phyloP scores from a whole-genome alignment of 2,888 invertebrate species.

The Agrenia bidenticulata region DNA sequence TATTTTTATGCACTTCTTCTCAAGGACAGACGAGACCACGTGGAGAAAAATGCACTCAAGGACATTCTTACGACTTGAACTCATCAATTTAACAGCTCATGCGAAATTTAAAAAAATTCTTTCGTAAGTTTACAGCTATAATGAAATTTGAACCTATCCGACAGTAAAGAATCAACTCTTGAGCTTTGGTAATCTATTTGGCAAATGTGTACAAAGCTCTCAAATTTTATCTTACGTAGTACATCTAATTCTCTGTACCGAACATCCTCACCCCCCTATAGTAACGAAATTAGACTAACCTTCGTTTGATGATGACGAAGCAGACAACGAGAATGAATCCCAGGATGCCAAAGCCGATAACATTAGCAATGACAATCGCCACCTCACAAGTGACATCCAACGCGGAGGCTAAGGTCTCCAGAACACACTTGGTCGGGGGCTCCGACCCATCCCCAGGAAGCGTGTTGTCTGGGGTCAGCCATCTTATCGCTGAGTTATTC shows the following conservation, averaged over 20 bases:
- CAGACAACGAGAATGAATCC: conserved; percentile 63
- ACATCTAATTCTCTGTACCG: no score
- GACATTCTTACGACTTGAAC: neutral
- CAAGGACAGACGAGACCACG: no score
- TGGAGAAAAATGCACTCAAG: no score
- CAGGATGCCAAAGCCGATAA: conserved; percentile 64
- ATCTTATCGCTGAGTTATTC: conserved; percentile 62
- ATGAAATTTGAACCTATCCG: no score
- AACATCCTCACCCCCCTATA: neutral
- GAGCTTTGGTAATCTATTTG: no score
- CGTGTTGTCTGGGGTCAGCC: conserved; percentile 65
- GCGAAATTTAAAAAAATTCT: no score
- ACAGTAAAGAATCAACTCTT: no score
- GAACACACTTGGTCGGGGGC: conserved; percentile 64
- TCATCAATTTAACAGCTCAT: neutral
- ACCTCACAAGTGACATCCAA: conserved; percentile 72
- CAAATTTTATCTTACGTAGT: no score
- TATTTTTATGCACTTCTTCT: no score
- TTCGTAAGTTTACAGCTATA: no score
- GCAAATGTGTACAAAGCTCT: no score
- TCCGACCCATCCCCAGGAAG: conserved; percentile 69
- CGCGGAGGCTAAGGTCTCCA: conserved; percentile 67
- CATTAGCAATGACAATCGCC: conserved; percentile 68
- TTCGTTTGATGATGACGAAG: conserved; percentile 66
- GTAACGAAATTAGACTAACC: conserved; percentile 59